Base-by-base conservation (phyloP, 2,888 invertebrate species). In the Drosophila helvetica region DNA sequence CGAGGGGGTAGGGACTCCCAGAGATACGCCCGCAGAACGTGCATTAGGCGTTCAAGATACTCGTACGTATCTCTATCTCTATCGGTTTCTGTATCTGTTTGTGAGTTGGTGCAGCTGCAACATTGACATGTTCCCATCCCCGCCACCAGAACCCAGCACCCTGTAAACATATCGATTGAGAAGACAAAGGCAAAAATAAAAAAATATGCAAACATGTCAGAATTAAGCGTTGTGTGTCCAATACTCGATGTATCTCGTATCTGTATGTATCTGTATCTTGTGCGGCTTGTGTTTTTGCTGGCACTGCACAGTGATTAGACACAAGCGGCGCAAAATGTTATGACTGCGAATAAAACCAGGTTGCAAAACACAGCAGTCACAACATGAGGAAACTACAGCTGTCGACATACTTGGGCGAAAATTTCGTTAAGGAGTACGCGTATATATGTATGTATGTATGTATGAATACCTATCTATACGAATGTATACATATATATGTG, bases 321-420 rank as follows among this genome's bases (percentile, higher is more conserved):
- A 75, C 84, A 79, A 53, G 67, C 77, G 48, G 68, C 64, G 69
- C 79, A 66, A 81, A 73, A 79, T 86, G 78, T 88, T 86, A 85
- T 88, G 85, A 81, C 81, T 77, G 79, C 75, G 56, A 75, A 88
- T 86, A 84, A 82, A 82, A 87, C 88, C 88, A 85, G 85, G 85
- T 88, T 85, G 79, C 88, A 86, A 88, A 88, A 80, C 70, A 88
- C 88, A 81, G 71, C 83, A 80, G 79, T 86, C 74, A 78, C 72
- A 80, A 74, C 84, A 72, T 64, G 58, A 73, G 51, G 65, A 77
- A 73, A 73, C 68, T 56, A 76, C 61, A 67, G 54, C 68, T 53
- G 58, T 38, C 80, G 86, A 59, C 88, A 88, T 51, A 66, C 74
- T 75, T 38, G 15, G 38, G 75, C 72, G 64, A 65, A 46, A 45